These are phyloP conservation scores for Plemyria rubiginata DNA, from an alignment of 2,888 invertebrate genomes.

Conservation along the genomic window DNA sequence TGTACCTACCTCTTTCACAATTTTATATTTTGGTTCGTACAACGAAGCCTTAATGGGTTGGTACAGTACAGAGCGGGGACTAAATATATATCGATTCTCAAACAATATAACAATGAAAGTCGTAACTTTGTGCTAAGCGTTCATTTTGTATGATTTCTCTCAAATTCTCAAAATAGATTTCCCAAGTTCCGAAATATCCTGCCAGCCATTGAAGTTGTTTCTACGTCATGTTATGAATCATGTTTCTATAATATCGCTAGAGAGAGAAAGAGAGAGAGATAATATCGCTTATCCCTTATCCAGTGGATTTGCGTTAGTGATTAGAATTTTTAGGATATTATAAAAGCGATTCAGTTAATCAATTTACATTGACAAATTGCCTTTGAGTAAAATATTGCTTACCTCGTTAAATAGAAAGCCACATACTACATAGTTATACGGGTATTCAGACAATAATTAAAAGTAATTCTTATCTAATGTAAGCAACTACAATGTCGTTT, in stretches of 20 bases:
- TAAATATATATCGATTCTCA: background rate
- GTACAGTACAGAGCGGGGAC: background rate
- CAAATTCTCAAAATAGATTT: background rate
- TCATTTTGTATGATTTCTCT: constrained; percentile 3
- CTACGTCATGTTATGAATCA: background rate
- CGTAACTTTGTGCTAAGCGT: background rate
- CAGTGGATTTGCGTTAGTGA: background rate
- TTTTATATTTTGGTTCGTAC: background rate
- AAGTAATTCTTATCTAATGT: constrained; percentile 29
- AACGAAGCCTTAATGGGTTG: background rate
- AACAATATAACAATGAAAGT: background rate
- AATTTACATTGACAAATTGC: constrained; percentile 13
- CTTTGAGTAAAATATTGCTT: constrained; percentile 26
- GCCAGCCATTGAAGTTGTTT: background rate
- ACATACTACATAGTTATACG: constrained; percentile 44
- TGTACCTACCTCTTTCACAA: background rate
- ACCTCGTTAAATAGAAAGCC: constrained; percentile 33
- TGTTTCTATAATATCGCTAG: no score
- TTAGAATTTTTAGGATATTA: background rate
- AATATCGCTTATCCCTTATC: background rate
- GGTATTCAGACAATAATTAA: constrained; percentile 43
- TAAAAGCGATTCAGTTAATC: constrained; percentile 11
- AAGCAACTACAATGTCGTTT: constrained; percentile 29
- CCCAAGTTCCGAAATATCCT: background rate
- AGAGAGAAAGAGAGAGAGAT: no score